Percentiles rank a stretch among this genome's conserved stretches.
Evolutionary conservation across 2,888 invertebrate species (phyloP).

Genomic region (Callinectes sapidus): DNA sequence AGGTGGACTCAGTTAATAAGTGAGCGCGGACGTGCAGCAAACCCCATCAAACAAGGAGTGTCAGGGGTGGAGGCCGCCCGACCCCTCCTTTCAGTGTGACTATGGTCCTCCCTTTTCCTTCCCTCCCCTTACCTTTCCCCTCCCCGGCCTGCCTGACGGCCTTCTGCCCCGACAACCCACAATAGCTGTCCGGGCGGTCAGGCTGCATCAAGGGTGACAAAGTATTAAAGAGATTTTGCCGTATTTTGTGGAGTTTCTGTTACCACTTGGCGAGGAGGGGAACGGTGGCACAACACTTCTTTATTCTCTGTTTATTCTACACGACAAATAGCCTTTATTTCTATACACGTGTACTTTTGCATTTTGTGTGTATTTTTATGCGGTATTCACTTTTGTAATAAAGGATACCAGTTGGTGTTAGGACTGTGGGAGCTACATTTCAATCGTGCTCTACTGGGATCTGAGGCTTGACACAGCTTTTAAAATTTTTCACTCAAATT

Average conservation of each 20-base stretch:
- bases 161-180: conserved; percentile 50
- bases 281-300: conserved; percentile 36
- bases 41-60: conserved; percentile 47
- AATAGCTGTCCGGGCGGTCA: conserved; percentile 49
- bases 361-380: background rate
- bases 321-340: background rate
- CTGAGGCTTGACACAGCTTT: conserved; percentile 21
- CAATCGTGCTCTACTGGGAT: conserved; percentile 13
- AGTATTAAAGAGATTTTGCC: conserved; percentile 64
- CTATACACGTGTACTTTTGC: background rate
- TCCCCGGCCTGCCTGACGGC: conserved; percentile 35
- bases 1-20: conserved; percentile 36
- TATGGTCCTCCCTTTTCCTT: conserved; percentile 5
- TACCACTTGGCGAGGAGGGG: conserved; percentile 61
- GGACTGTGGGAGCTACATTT: background rate
- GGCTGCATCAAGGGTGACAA: conserved; percentile 62
- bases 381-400: background rate
- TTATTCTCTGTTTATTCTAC: conserved; percentile 5
- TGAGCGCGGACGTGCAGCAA: conserved; percentile 40
- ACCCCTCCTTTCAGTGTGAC: conserved; percentile 17
- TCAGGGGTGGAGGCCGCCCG: conserved; percentile 34
- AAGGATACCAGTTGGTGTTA: background rate
- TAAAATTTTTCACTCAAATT: conserved; percentile 22
- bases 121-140: conserved; percentile 15
- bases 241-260: conserved; percentile 56